Evolutionary conservation across 2,888 invertebrate species (phyloP), one percentile per base, ranked within the genome.

Genomic region (Cetonia aurata): DNA sequence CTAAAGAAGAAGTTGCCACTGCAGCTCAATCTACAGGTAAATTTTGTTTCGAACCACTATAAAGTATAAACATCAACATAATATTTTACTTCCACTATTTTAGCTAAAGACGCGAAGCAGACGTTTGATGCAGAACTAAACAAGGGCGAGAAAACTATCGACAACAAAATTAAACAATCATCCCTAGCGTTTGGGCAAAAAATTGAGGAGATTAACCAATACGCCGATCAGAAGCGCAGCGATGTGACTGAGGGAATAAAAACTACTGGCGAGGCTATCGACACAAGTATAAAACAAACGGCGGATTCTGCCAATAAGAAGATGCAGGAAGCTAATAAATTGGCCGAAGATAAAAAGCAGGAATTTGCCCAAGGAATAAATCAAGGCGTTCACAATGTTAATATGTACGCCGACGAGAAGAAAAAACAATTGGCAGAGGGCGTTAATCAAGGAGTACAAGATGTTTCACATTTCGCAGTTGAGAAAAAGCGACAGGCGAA

Each of bases 11-110:
- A 73, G 85, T 86, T 6, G 86, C 86, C 75, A 84, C 86, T 74
- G 80, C 87, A 57, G 90, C 89, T 3, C 78, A 85, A 52, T 88
- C 88, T 42, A 86, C 88, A 72, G 88, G 87, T 75, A 81, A 41
- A 19, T 55, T 52, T 10, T 42, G n/a, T n/a, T n/a, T n/a, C n/a
- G n/a, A n/a, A n/a, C n/a, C n/a, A 9, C 4, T 12, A 8, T 13
- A 10, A 25, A 12, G 9, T 37, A 25, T 12, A 10, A 52, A 37
- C 33, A 53, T 37, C 1, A 55, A 13, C 33, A 17, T 25, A 25
- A 25, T n/a, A 52, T 42, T 56, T 9, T 15, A 6, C 33, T 48
- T 12, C 33, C 57, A 17, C 71, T 17, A 41, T 67, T 65, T 70
- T 82, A 75, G 85, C 83, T 55, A 81, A 82, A 76, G 85, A 86